phyloP scores from a whole-genome alignment of 30 jellyfish, hydroid and myxozoan genomes.

The Phacellophora camtschatica region DNA sequence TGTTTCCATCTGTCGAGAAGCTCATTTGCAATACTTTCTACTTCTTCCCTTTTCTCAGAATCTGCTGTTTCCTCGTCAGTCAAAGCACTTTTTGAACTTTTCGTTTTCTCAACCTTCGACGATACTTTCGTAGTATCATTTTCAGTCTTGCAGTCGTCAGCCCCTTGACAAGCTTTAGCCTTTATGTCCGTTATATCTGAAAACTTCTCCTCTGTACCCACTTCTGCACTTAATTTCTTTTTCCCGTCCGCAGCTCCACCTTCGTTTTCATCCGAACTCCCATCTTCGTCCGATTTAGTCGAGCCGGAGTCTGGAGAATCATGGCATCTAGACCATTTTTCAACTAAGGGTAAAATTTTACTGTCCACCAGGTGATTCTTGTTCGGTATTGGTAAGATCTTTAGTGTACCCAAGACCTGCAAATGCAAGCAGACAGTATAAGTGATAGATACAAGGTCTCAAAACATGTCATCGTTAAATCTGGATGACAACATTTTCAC shows the following conservation, averaged over 20 bases:
- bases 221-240: slow-evolving; percentile 5
- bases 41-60: slow-evolving; percentile 50
- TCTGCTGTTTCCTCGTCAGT: slow-evolving; percentile 48
- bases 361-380: slow-evolving; percentile 93
- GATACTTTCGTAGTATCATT: slow-evolving; percentile 16
- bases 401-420: slow-evolving; percentile 84
- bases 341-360: slow-evolving; percentile 66
- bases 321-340: slow-evolving; percentile 65
- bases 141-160: neutral
- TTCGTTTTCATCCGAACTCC: slow-evolving; percentile 86
- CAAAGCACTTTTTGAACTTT: slow-evolving; percentile 12
- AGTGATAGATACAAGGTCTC: too few species aligned
- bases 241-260: slow-evolving; percentile 6
- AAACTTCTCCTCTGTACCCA: neutral
- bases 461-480: too few species aligned
- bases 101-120: slow-evolving; percentile 15
- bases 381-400: slow-evolving; percentile 89
- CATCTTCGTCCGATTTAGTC: slow-evolving; percentile 76
- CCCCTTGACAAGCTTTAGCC: neutral
- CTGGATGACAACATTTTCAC: too few species aligned
- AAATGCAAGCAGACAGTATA: too few species aligned
- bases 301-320: slow-evolving; percentile 65
- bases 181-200: neutral
- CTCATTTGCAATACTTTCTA: slow-evolving; percentile 63
- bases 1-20: slow-evolving; percentile 78